Evolutionary conservation across 2,113 vertebrate genomes (phyloP).

Genomic region (Oceanodroma tethys): DNA sequence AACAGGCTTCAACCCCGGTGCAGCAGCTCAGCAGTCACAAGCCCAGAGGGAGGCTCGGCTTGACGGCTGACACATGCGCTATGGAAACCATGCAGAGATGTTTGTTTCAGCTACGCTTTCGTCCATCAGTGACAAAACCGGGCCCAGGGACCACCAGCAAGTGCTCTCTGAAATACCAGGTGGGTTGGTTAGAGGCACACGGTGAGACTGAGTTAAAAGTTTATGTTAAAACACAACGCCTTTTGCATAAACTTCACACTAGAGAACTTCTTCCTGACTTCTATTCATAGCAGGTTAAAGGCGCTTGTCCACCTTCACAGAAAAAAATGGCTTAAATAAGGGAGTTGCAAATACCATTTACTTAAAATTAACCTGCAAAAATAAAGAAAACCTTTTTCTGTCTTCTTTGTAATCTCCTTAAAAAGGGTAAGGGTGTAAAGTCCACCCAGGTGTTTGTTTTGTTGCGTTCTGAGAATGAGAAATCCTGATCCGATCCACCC

Average conservation of each 20-base stretch:
- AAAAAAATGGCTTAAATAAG: neutral
- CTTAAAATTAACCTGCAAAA: neutral
- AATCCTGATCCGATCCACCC: neutral
- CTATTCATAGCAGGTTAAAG: neutral
- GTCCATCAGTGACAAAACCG: neutral
- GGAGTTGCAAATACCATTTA: neutral
- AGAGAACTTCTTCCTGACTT: neutral
- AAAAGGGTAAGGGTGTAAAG: neutral
- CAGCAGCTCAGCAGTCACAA: neutral
- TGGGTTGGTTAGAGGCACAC: rapidly evolving
- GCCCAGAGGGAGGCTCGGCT: too few relatives aligned
- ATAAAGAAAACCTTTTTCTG: neutral
- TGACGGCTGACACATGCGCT: rapidly evolving
- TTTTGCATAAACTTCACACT: neutral
- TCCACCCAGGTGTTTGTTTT: neutral
- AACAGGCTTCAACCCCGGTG: rapidly evolving
- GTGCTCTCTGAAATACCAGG: neutral
- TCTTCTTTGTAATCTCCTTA: neutral
- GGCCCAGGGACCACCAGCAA: neutral
- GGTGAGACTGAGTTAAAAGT: neutral
- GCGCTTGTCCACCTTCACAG: neutral
- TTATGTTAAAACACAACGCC: neutral
- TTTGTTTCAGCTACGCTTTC: neutral
- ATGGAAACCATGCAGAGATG: rapidly evolving
- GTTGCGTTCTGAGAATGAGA: neutral